Conservation (phyloP, 2,113 vertebrate species). For the Zosterops lateralis region DNA sequence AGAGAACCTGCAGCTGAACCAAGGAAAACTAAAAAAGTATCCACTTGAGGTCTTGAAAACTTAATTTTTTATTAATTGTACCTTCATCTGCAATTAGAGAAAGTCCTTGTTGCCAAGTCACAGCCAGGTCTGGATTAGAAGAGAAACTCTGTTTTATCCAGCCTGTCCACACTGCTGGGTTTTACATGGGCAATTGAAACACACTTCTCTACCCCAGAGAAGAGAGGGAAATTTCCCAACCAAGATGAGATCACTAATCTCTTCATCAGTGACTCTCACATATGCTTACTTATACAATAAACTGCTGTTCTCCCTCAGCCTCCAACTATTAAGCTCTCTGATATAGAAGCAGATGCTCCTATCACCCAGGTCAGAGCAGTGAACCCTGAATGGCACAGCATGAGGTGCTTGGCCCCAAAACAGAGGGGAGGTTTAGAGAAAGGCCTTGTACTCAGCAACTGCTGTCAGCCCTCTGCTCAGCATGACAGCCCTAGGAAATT, state of each 20-base stretch:
- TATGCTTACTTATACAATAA: background rate
- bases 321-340: background rate
- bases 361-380: background rate
- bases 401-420: background rate
- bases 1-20: background rate
- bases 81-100: background rate
- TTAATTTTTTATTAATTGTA: background rate
- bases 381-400: background rate
- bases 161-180: fast-evolving
- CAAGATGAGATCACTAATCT: background rate
- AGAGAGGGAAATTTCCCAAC: background rate
- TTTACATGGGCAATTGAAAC: background rate
- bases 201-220: background rate
- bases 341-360: background rate
- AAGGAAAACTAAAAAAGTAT: background rate
- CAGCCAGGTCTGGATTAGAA: background rate
- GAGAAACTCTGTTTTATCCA: background rate
- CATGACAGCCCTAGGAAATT: background rate
- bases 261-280: background rate
- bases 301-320: background rate
- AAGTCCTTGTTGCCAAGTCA: background rate
- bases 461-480: background rate
- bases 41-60: background rate
- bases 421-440: background rate
- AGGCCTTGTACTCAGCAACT: background rate